Base-by-base conservation (phyloP, 2,797 vertebrate species). In the Perodicticus potto region DNA sequence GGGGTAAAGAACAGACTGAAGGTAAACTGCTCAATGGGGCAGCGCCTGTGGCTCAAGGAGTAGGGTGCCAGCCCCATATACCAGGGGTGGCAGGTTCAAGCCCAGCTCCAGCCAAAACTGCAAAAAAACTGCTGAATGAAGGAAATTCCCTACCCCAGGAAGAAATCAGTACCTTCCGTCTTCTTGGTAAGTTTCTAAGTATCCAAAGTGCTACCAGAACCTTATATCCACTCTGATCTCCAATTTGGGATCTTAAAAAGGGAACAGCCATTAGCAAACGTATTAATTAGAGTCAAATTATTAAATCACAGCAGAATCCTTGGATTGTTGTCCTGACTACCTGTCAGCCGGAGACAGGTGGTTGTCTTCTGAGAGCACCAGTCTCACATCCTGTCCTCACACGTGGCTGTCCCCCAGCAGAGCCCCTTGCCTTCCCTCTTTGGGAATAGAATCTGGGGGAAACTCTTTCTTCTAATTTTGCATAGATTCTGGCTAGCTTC, bases 1-100 rank as follows among this genome's bases (percentile, higher is more conserved):
- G 2, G 9, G 1, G 6, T 1, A 13, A 27, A 0, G 43, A 45
- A 20, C 32, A 65, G 77, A 22, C 16, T 16, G 0, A 0, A 45
- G 69, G 53, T 40, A n/a, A n/a, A n/a, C n/a, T n/a, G n/a, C n/a
- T n/a, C n/a, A n/a, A n/a, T n/a, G n/a, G n/a, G n/a, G n/a, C n/a
- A n/a, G n/a, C n/a, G n/a, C n/a, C n/a, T n/a, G n/a, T n/a, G n/a
- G n/a, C n/a, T n/a, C n/a, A n/a, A n/a, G n/a, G n/a, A n/a, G n/a
- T n/a, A n/a, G n/a, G n/a, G n/a, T n/a, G n/a, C n/a, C n/a, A n/a
- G n/a, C n/a, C n/a, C n/a, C n/a, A n/a, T n/a, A n/a, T n/a, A n/a
- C n/a, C n/a, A n/a, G n/a, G n/a, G n/a, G n/a, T n/a, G n/a, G n/a
- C n/a, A n/a, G n/a, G n/a, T n/a, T n/a, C n/a, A n/a, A n/a, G n/a